phyloP scores from a whole-genome alignment of 2,797 vertebrate genomes.

The Geotrypetes seraphini region DNA sequence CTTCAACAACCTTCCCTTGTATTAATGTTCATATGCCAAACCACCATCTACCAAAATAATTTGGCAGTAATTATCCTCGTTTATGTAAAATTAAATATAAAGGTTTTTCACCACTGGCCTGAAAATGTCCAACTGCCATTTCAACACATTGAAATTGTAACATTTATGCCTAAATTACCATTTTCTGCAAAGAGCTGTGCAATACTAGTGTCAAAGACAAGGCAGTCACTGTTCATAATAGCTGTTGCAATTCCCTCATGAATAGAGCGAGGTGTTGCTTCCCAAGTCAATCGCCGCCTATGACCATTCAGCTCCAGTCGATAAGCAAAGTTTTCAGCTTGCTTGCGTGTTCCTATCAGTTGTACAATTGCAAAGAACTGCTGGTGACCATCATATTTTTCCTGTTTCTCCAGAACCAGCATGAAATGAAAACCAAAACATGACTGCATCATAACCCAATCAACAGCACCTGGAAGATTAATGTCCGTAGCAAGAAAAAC shows the following conservation, averaged over 20 bases:
- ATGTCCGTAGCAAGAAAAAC: constrained; percentile 96
- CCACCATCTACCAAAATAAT: constrained; percentile 36
- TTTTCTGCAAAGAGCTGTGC: constrained; percentile 91
- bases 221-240: constrained; percentile 91
- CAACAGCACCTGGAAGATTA: constrained; percentile 90
- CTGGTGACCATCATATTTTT: constrained; percentile 87
- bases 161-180: constrained; percentile 89
- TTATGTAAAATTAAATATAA: constrained; percentile 50
- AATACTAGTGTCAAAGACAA: constrained; percentile 90
- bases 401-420: constrained; percentile 89
- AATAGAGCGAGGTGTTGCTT: constrained; percentile 85
- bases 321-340: constrained; percentile 88
- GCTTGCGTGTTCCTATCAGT: constrained; percentile 87
- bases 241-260: constrained; percentile 87
- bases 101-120: constrained; percentile 57
- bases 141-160: constrained; percentile 93
- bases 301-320: constrained; percentile 85
- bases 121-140: constrained; percentile 42
- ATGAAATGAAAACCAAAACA: constrained; percentile 97
- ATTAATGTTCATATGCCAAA: constrained; percentile 48
- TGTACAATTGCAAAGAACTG: constrained; percentile 91
- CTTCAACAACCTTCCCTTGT: constrained; percentile 51
- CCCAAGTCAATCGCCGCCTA: constrained; percentile 87
- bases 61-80: constrained; percentile 34
- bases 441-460: constrained; percentile 99